Evolutionary conservation across 2,888 invertebrate species (phyloP).

Genomic region (Torymus aiolomorphi): DNA sequence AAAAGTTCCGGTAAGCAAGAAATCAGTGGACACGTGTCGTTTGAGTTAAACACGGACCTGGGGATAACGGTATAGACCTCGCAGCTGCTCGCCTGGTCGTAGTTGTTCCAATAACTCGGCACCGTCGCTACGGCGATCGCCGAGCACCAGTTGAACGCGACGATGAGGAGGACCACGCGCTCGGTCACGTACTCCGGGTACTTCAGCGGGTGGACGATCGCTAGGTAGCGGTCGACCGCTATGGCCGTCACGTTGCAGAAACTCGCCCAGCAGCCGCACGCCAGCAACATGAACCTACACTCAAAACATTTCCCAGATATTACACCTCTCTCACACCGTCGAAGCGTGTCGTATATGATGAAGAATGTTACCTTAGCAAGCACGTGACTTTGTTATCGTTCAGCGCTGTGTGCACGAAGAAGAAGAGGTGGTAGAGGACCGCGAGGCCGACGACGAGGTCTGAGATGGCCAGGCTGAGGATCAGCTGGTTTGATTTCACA

Average conservation of each 20-base stretch:
- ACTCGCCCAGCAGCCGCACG: constrained; percentile 87
- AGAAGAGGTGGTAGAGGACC: constrained; percentile 86
- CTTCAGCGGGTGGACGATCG: constrained; percentile 87
- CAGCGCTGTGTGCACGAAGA: constrained; percentile 82
- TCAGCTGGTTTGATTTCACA: constrained; percentile 86
- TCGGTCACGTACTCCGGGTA: constrained; percentile 86
- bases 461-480: constrained; percentile 86
- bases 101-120: constrained; percentile 88
- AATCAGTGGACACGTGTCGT: not conserved
- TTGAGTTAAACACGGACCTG: constrained; percentile 68
- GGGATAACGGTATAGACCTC: constrained; percentile 83
- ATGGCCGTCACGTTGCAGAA: constrained; percentile 87
- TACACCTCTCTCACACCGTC: no score
- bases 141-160: constrained; percentile 82
- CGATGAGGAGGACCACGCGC: constrained; percentile 80
- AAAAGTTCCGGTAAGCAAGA: not conserved
- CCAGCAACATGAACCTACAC: constrained; percentile 82
- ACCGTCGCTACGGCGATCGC: constrained; percentile 83
- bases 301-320: constrained; percentile 64
- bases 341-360: no score
- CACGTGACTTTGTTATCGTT: constrained; percentile 81
- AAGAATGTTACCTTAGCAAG: constrained; percentile 70
- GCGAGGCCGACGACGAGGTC: constrained; percentile 87
- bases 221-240: constrained; percentile 87
- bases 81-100: constrained; percentile 79